A percentile compares a stretch with the other conserved stretches of the same genome.
These are phyloP conservation scores for Hyles vespertilio DNA, from an alignment of 1,140 invertebrate species.

Conservation along the genomic window DNA sequence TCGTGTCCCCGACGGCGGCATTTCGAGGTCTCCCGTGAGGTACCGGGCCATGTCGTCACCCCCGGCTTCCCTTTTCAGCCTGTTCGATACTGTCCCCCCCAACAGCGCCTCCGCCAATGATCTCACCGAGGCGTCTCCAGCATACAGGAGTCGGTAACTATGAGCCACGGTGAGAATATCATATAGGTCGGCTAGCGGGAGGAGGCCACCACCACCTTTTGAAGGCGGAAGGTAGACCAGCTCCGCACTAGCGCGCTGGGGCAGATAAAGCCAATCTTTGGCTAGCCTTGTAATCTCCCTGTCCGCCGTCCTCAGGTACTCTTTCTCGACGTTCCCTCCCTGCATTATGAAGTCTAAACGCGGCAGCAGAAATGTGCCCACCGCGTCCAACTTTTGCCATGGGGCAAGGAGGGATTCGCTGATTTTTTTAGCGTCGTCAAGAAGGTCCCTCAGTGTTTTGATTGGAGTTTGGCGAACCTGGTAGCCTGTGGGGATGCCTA, in stretches of 20 bases:
- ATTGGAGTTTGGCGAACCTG: no score
- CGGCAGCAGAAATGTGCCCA: no score
- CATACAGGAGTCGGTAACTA: not conserved
- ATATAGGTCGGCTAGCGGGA: not conserved
- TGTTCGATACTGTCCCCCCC: not conserved
- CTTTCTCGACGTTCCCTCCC: not conserved
- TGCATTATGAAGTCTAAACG: no score
- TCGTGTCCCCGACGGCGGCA: not conserved
- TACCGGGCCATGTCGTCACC: not conserved
- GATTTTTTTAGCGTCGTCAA: no score
- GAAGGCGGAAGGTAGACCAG: not conserved
- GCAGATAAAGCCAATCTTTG: not conserved
- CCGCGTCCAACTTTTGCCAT: no score
- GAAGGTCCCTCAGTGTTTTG: no score
- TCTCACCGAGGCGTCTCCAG: not conserved
- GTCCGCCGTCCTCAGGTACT: not conserved
- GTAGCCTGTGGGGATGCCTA: no score
- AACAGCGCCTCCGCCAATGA: not conserved
- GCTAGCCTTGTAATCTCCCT: not conserved
- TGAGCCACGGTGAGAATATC: not conserved
- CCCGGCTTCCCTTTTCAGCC: not conserved
- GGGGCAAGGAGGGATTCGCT: no score
- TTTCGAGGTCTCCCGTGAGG: not conserved
- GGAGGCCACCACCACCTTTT: not conserved
- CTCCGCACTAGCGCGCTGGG: not conserved